Percentiles rank a stretch among this genome's conserved stretches.
Conservation (phyloP, 37 sponge, comb jelly and placozoan species). For the Petrosia ficiformis region DNA sequence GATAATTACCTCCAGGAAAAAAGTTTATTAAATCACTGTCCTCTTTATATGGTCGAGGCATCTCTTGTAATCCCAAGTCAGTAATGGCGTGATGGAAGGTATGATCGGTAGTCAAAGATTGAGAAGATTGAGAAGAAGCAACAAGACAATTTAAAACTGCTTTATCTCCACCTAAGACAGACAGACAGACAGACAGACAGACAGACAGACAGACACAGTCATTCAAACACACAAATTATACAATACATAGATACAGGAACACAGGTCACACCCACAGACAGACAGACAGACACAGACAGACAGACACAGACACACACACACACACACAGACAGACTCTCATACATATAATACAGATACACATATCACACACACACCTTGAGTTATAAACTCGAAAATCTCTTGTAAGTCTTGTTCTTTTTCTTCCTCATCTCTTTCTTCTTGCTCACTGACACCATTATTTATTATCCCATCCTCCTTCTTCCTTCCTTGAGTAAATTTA, state of each 20-base stretch:
- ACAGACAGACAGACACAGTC: too few relatives aligned
- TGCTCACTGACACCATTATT: too few relatives aligned
- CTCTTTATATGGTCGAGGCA: constrained; percentile 21
- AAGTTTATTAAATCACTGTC: constrained; percentile 29
- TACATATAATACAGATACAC: too few relatives aligned
- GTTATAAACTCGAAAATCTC: constrained; percentile 19
- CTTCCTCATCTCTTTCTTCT: too few relatives aligned
- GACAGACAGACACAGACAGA: too few relatives aligned
- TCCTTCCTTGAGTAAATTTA: background rate
- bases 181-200: background rate
- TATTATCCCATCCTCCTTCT: background rate
- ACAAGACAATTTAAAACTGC: constrained; percentile 37
- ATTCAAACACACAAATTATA: too few relatives aligned
- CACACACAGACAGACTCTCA: too few relatives aligned
- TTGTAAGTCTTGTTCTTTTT: too few relatives aligned
- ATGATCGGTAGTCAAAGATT: background rate
- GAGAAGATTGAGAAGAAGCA: background rate
- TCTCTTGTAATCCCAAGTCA: constrained; percentile 24
- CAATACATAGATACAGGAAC: too few relatives aligned
- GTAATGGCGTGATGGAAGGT: constrained; percentile 10
- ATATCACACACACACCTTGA: constrained; percentile 1
- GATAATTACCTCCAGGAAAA: constrained; percentile 17
- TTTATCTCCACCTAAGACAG: constrained; percentile 29
- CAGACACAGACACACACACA: too few relatives aligned
- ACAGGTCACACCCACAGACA: background rate